Percentiles rank a stretch among this genome's conserved stretches.
Conservation (phyloP, 1,140 invertebrate species). For the Choristoneura fumiferana region DNA sequence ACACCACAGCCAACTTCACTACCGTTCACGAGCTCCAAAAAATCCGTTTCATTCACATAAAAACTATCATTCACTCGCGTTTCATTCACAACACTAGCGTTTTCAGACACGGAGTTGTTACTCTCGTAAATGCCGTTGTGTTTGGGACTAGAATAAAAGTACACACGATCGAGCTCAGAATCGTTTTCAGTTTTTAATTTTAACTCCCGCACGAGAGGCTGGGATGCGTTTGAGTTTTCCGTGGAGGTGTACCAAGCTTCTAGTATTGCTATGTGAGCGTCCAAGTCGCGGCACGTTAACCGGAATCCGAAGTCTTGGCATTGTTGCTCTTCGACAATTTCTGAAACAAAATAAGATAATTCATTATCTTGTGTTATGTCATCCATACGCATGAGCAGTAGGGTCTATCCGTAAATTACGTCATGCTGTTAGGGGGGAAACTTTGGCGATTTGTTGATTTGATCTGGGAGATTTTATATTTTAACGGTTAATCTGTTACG, state of each 20-base stretch:
- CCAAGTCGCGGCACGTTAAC: constrained; percentile 73
- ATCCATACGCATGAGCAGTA: too few relatives aligned
- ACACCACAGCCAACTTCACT: constrained; percentile 48
- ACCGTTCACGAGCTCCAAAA: constrained; percentile 42
- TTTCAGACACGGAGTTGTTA: constrained; percentile 55
- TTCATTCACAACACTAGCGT: constrained; percentile 40
- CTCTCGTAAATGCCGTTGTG: constrained; percentile 67
- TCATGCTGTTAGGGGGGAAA: background rate
- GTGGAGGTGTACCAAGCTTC: constrained; percentile 74
- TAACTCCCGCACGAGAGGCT: constrained; percentile 38
- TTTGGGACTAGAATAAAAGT: constrained; percentile 65
- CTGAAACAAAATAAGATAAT: constrained; percentile 74
- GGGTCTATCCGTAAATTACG: background rate
- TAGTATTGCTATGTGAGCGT: constrained; percentile 75
- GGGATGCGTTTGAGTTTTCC: constrained; percentile 43
- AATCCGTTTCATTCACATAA: constrained; percentile 3
- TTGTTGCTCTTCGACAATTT: constrained; percentile 77
- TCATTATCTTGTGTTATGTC: too few relatives aligned
- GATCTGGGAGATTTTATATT: too few relatives aligned
- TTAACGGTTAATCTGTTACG: too few relatives aligned
- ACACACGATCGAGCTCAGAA: constrained; percentile 58
- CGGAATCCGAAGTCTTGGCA: constrained; percentile 73
- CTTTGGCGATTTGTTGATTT: background rate
- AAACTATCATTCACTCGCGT: constrained; percentile 14
- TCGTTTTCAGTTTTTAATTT: constrained; percentile 58